Percentiles rank a stretch among this genome's conserved stretches.
Evolutionary conservation across 2,888 invertebrate genomes (phyloP).

Genomic region (Thysanoteuthis rhombus): DNA sequence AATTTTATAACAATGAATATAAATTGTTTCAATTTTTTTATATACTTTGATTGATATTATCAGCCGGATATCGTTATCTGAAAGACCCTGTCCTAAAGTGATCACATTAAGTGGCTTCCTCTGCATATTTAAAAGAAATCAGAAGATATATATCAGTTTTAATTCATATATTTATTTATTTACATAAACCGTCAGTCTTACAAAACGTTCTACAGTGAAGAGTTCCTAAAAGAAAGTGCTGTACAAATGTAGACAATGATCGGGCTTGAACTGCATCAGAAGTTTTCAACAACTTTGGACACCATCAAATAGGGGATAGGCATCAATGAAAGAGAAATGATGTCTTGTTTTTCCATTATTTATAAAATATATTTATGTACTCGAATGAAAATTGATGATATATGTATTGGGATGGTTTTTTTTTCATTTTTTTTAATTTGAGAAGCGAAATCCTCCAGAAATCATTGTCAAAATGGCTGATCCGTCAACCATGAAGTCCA

Average conservation of each 20-base stretch:
- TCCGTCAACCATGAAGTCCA: background rate
- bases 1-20: too few species aligned
- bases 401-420: background rate
- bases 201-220: background rate
- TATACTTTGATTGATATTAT: too few species aligned
- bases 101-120: too few species aligned
- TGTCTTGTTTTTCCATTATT: background rate
- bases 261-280: background rate
- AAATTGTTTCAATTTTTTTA: too few species aligned
- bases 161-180: background rate
- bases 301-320: background rate
- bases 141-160: background rate
- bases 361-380: conserved; percentile 12
- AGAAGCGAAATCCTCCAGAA: background rate
- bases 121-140: too few species aligned
- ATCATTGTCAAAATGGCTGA: background rate
- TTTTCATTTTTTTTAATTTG: background rate
- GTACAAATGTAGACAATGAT: background rate
- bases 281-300: background rate
- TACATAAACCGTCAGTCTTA: background rate
- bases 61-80: too few species aligned
- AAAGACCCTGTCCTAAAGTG: too few species aligned
- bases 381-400: background rate
- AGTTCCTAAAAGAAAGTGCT: background rate
- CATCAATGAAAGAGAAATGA: background rate